Evolutionary conservation across 2,888 invertebrate species (phyloP), one percentile per base, ranked within the genome.

Genomic region (Hydroisotoma schaefferi): DNA sequence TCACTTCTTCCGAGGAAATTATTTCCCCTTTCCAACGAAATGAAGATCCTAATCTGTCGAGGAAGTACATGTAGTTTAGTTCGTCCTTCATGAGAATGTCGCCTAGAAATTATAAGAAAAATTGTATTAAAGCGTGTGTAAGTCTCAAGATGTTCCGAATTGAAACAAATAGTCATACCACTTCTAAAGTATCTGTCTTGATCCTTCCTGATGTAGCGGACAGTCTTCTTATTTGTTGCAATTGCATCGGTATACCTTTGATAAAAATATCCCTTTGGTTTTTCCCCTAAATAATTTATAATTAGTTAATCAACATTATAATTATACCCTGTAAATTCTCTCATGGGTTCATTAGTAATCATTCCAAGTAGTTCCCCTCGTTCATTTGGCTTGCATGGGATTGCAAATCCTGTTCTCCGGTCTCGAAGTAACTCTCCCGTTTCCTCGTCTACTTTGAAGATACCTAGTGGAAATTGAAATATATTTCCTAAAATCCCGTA

Each of bases 291-390:
- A n/a, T n/a, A n/a, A n/a, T n/a, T n/a, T n/a, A n/a, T n/a, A n/a
- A n/a, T n/a, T n/a, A n/a, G n/a, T n/a, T n/a, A n/a, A n/a, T n/a
- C n/a, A n/a, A n/a, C n/a, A 8, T 47, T 4, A 43, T 6, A n/a
- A n/a, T 15, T n/a, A 76, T 98, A 98, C 10, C 98, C 98, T 69
- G 94, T 84, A 78, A 94, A 98, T 69, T 90, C 89, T 43, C 95
- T 81, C 8, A 91, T 82, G 0, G 95, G 94, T 79, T 95, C 92
- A 69, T 86, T 85, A 20, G 85, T 83, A 66, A 98, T 97, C 81
- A 94, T 94, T 0, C 97, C 98, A 54, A 98, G 88, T 76, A 98
- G 90, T 49, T 94, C 94, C 6, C 98, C 98, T 0, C 94, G 89
- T 76, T 98, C 95, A 73, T 51, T 51, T 0, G 29, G 80, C 71